Percentiles rank a stretch among this genome's conserved stretches.
These are phyloP conservation scores for Brachirus orientalis DNA, from an alignment of 2,113 vertebrate genomes.

Conservation along the genomic window DNA sequence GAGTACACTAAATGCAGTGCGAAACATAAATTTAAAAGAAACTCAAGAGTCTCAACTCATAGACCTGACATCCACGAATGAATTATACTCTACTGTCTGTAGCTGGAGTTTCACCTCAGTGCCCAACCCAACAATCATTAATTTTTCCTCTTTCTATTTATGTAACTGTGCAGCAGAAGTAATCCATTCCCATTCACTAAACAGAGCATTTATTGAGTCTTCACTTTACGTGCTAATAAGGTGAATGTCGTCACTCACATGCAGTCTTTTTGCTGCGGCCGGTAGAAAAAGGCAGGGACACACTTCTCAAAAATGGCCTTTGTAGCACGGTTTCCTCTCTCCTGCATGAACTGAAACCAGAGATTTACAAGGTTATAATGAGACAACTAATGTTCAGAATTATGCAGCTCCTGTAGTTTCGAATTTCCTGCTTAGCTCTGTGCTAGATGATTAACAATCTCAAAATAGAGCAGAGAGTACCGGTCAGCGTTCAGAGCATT, in stretches of 20 bases:
- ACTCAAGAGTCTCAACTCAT: not conserved
- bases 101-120: not conserved
- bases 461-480: not conserved
- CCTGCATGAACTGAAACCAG: constrained; percentile 87
- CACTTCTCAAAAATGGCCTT: constrained; percentile 88
- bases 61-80: not conserved
- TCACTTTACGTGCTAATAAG: constrained; percentile 13
- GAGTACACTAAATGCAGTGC: constrained; percentile 82
- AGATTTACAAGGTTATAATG: constrained; percentile 8
- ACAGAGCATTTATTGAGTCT: constrained; percentile 14
- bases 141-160: constrained; percentile 38
- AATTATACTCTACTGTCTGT: not conserved
- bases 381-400: not conserved
- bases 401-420: not conserved
- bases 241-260: constrained; percentile 82
- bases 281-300: constrained; percentile 89
- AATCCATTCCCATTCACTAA: constrained; percentile 27
- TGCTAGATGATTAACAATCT: not conserved
- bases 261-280: constrained; percentile 85
- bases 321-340: constrained; percentile 82
- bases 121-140: not conserved
- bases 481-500: not conserved
- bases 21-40: not conserved
- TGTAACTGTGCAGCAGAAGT: not conserved
- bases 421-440: not conserved